phyloP scores from a whole-genome alignment of 2,113 vertebrate species.

The Melanerpes formicivorus region DNA sequence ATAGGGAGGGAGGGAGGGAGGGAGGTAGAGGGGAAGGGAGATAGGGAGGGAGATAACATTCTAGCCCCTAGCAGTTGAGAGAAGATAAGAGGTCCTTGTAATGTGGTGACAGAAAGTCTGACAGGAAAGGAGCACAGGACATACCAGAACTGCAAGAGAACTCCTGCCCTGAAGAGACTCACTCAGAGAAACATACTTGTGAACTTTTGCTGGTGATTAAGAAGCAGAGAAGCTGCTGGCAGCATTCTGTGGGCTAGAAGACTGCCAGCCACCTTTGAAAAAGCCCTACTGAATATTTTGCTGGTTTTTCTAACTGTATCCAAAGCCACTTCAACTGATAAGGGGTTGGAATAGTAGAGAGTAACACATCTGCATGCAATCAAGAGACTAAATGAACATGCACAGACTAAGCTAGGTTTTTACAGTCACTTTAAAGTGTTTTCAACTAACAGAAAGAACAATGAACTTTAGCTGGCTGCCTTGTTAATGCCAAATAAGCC shows the following conservation, averaged over 20 bases:
- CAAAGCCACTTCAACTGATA: neutral
- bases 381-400: slow-evolving; percentile 45
- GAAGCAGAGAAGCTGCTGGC: neutral
- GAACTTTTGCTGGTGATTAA: neutral
- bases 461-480: slow-evolving; percentile 6
- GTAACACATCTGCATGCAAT: slow-evolving; percentile 65
- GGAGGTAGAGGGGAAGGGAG: too few species aligned
- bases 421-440: neutral
- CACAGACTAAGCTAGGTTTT: neutral
- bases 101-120: neutral
- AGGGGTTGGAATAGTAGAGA: neutral
- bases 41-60: neutral
- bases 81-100: neutral
- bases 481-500: slow-evolving; percentile 24
- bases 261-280: neutral
- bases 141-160: neutral
- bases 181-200: neutral
- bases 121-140: neutral
- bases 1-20: too few species aligned
- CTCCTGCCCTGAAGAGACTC: neutral
- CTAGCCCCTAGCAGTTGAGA: neutral
- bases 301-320: neutral
- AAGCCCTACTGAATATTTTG: neutral
- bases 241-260: neutral
- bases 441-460: neutral